These are phyloP conservation scores for Cancer borealis DNA, from an alignment of 2,888 invertebrate species.

Conservation along the genomic window DNA sequence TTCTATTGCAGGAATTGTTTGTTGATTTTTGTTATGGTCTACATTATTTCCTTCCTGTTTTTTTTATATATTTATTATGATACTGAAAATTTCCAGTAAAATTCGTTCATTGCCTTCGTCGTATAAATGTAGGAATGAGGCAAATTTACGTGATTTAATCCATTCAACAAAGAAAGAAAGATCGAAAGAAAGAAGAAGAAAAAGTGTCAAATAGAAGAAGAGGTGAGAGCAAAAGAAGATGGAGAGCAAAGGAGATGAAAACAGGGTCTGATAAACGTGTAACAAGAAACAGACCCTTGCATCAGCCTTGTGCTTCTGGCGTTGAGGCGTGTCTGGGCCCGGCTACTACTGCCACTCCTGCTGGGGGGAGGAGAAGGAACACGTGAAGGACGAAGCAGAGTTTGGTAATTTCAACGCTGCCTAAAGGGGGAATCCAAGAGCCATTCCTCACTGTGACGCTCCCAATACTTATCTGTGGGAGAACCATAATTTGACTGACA, in stretches of 20 bases:
- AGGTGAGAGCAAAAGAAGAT: neutral
- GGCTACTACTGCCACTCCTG: neutral
- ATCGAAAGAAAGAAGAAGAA: no score
- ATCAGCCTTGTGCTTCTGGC: neutral
- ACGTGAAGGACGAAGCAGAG: neutral
- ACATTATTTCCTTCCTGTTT: neutral
- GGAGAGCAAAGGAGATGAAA: neutral
- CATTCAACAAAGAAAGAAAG: neutral
- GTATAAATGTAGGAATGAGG: neutral
- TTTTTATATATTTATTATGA: neutral
- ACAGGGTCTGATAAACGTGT: neutral
- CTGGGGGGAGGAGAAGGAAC: neutral
- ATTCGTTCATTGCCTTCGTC: neutral
- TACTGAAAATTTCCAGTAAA: neutral
- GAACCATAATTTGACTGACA: neutral
- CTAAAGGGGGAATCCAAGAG: neutral
- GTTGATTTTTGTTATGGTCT: no score
- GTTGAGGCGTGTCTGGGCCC: neutral
- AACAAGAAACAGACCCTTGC: neutral
- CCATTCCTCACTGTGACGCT: neutral
- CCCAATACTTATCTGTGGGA: neutral
- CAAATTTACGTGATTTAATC: neutral
- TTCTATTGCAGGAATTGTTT: no score
- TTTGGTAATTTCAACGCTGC: slow-evolving; percentile 37
- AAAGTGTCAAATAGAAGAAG: neutral